Conservation (phyloP, 2,113 vertebrate species). For the Cottus gobio region DNA sequence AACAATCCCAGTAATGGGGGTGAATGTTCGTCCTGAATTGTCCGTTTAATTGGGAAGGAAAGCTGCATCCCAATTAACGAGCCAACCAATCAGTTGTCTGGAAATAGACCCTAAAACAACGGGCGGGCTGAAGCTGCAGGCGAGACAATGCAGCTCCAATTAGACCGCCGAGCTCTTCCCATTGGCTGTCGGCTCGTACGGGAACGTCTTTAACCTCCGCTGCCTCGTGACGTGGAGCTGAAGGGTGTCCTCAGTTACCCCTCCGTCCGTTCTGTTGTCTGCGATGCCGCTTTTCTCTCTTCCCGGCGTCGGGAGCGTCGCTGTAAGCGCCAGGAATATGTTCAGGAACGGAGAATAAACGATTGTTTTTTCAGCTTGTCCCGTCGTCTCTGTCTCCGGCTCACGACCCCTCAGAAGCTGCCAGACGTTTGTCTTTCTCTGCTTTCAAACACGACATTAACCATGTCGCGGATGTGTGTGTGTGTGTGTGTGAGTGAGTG, state of each 20-base stretch:
- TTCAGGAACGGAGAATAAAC: constrained; percentile 22
- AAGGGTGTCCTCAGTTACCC: constrained; percentile 36
- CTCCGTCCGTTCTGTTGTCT: too few relatives aligned
- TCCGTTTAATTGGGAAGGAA: constrained; percentile 23
- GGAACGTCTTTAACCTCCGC: too few relatives aligned
- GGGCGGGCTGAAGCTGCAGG: constrained; percentile 37
- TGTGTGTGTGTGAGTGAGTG: too few relatives aligned
- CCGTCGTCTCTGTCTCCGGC: neutral
- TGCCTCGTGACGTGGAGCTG: neutral
- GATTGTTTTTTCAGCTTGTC: neutral
- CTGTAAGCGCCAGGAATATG: too few relatives aligned
- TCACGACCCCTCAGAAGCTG: neutral
- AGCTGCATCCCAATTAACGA: constrained; percentile 33
- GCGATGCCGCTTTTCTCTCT: too few relatives aligned
- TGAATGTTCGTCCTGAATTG: constrained; percentile 22
- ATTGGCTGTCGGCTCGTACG: constrained; percentile 34
- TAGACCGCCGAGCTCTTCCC: constrained; percentile 51
- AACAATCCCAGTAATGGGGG: neutral
- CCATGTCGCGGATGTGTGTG: too few relatives aligned
- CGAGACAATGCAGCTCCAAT: constrained; percentile 61
- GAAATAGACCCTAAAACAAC: constrained; percentile 49
- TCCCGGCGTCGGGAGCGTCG: too few relatives aligned
- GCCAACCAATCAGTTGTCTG: constrained; percentile 29
- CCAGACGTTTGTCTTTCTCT: neutral
- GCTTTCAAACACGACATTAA: neutral